phyloP scores from a whole-genome alignment of 2,113 vertebrate genomes.

The Bagarius yarrelli region DNA sequence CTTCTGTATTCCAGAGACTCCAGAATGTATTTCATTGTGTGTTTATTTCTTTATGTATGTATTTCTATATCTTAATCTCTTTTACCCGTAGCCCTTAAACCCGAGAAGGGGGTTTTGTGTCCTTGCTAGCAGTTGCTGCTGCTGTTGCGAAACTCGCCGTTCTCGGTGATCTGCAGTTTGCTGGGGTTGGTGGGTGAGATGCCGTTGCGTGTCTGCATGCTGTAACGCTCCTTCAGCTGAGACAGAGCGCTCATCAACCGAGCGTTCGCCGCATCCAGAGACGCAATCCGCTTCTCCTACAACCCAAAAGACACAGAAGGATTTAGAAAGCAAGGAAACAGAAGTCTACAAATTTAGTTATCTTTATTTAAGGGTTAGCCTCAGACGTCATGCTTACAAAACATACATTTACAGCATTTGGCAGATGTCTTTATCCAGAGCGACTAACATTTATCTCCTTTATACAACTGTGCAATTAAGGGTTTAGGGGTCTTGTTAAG shows the following conservation, averaged over 20 bases:
- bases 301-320: slow-evolving; percentile 16
- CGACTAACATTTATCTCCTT: too few relatives aligned
- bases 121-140: slow-evolving; percentile 88
- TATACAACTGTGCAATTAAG: too few relatives aligned
- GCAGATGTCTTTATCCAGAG: too few relatives aligned
- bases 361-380: too few relatives aligned
- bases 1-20: background rate
- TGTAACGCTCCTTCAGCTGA: slow-evolving; percentile 97
- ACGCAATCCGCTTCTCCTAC: slow-evolving; percentile 93
- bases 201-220: slow-evolving; percentile 92
- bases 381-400: too few relatives aligned
- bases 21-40: slow-evolving; percentile 8
- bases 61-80: background rate
- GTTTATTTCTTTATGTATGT: background rate
- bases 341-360: background rate
- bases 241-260: slow-evolving; percentile 95
- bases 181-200: slow-evolving; percentile 98
- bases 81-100: slow-evolving; percentile 52
- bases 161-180: slow-evolving; percentile 98
- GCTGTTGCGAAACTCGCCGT: slow-evolving; percentile 97
- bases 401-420: too few relatives aligned
- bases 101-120: slow-evolving; percentile 1
- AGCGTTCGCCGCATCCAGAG: slow-evolving; percentile 88
- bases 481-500: too few relatives aligned
- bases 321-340: background rate